These are phyloP conservation scores for Holacanthella duospinosa DNA, from an alignment of 2,888 invertebrate species.

Conservation along the genomic window DNA sequence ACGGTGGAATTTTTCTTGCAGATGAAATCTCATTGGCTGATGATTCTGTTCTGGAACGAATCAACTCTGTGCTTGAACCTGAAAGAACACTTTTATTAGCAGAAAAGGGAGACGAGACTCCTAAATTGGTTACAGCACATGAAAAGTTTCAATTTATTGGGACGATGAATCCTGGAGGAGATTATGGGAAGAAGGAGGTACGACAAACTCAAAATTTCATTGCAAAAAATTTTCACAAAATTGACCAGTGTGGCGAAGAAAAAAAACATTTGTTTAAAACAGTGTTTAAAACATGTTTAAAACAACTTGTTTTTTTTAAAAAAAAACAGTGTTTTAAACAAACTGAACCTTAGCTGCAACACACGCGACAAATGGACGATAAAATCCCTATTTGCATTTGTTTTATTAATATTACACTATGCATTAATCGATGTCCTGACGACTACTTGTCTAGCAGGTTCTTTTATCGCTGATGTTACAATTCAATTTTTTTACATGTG, in stretches of 20 bases:
- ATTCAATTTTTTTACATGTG: too few species aligned
- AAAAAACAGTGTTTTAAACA: too few species aligned
- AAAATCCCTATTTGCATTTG: too few species aligned
- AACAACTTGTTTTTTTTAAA: not conserved
- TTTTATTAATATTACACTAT: too few species aligned
- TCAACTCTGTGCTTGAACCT: slow-evolving; percentile 90
- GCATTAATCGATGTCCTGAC: too few species aligned
- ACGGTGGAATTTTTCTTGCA: slow-evolving; percentile 78
- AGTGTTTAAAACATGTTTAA: too few species aligned
- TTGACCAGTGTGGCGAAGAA: too few species aligned
- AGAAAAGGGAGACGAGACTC: slow-evolving; percentile 62
- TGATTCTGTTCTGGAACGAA: slow-evolving; percentile 90
- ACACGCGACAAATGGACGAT: too few species aligned
- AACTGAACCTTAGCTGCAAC: too few species aligned
- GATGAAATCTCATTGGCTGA: slow-evolving; percentile 99
- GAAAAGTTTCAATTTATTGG: slow-evolving; percentile 79
- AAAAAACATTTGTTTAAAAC: too few species aligned
- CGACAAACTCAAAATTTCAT: not conserved
- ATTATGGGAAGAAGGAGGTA: slow-evolving; percentile 95
- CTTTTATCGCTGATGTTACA: too few species aligned
- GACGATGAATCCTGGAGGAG: slow-evolving; percentile 99
- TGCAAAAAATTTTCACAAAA: not conserved
- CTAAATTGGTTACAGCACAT: slow-evolving; percentile 52
- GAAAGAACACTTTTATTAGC: slow-evolving; percentile 81
- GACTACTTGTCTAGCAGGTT: too few species aligned